A percentile compares a stretch with the other conserved stretches of the same genome.
Evolutionary conservation across 1,140 invertebrate genomes (phyloP).

Genomic region (Pogonomyrmex barbatus): DNA sequence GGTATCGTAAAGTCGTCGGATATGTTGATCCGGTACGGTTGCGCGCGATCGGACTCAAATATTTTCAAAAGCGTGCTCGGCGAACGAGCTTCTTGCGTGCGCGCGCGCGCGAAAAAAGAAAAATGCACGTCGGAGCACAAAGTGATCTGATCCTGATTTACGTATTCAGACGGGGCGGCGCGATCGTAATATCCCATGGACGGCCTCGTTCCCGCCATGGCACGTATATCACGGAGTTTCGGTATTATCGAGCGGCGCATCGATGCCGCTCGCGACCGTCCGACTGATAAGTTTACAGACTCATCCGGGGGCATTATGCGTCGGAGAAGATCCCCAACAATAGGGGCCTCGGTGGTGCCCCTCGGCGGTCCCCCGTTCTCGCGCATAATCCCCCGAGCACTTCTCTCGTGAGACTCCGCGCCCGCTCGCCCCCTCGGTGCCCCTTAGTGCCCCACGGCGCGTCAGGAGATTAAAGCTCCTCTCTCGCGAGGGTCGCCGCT

Average conservation of each 20-base stretch:
- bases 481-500: constrained; percentile 55
- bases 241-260: constrained; percentile 61
- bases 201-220: neutral
- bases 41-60: constrained; percentile 26
- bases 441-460: neutral
- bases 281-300: constrained; percentile 61
- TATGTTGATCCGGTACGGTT: constrained; percentile 53
- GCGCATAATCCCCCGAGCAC: constrained; percentile 51
- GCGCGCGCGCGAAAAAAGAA: neutral
- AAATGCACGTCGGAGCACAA: neutral
- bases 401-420: constrained; percentile 26
- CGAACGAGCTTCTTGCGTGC: neutral
- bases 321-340: constrained; percentile 51
- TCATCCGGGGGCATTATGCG: constrained; percentile 57
- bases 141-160: constrained; percentile 63
- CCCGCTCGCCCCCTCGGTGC: neutral
- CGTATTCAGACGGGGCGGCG: constrained; percentile 16
- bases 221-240: constrained; percentile 43
- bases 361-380: constrained; percentile 37
- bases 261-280: constrained; percentile 54
- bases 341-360: constrained; percentile 41
- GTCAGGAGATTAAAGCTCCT: constrained; percentile 52
- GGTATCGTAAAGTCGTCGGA: constrained; percentile 31
- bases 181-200: neutral
- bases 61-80: constrained; percentile 1